A percentile compares a stretch with the other conserved stretches of the same genome.
Conservation (phyloP, 2,888 invertebrate species). For the Acronicta leporina region DNA sequence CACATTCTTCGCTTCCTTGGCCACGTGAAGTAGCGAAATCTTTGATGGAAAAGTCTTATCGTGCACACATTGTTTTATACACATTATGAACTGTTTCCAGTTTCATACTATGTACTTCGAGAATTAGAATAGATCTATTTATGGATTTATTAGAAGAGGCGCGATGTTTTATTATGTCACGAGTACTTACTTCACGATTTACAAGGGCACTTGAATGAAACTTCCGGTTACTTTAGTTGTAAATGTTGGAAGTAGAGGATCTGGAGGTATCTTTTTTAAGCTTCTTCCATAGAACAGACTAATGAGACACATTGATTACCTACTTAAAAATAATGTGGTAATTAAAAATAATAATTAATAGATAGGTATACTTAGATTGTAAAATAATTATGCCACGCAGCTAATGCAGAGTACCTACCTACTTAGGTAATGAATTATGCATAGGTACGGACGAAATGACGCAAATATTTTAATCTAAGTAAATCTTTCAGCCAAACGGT, state of each 20-base stretch:
- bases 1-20: constrained; percentile 13
- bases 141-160: constrained; percentile 20
- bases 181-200: constrained; percentile 24
- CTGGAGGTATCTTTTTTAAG: too few species aligned
- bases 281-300: too few species aligned
- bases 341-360: too few species aligned
- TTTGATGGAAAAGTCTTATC: constrained; percentile 19
- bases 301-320: too few species aligned
- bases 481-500: too few species aligned
- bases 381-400: too few species aligned
- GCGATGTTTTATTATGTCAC: constrained; percentile 8
- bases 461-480: too few species aligned
- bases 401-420: too few species aligned
- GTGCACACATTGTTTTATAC: constrained; percentile 13
- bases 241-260: constrained; percentile 1
- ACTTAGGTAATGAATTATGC: not conserved
- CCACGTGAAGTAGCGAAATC: constrained; percentile 10
- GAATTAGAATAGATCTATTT: constrained; percentile 15
- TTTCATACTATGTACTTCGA: constrained; percentile 22
- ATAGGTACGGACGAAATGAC: not conserved
- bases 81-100: constrained; percentile 42
- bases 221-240: constrained; percentile 16
- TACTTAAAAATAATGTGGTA: too few species aligned
- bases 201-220: constrained; percentile 14
- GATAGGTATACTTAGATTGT: too few species aligned